phyloP scores from a whole-genome alignment of 1,140 invertebrate species.

The Papilio polyxenes region DNA sequence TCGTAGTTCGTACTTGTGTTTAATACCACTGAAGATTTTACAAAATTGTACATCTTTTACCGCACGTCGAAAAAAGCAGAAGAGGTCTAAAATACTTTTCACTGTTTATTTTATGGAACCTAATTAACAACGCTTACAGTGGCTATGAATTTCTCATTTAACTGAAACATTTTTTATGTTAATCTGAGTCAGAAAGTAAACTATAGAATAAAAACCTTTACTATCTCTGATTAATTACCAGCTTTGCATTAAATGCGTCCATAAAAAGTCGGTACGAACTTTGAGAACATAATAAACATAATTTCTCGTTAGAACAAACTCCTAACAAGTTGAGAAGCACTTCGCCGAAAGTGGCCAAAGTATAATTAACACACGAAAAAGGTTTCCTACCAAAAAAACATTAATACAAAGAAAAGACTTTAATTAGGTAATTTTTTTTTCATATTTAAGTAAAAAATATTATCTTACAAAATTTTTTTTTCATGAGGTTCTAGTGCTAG shows the following conservation, averaged over 20 bases:
- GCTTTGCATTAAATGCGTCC: neutral
- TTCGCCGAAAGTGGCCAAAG: neutral
- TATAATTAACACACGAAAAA: slow-evolving; percentile 7
- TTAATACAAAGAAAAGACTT: slow-evolving; percentile 5
- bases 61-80: no score
- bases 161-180: no score
- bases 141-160: no score
- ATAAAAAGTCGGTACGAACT: neutral
- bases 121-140: no score
- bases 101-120: no score
- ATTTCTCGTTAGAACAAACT: slow-evolving; percentile 21
- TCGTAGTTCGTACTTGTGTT: no score
- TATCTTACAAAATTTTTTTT: neutral
- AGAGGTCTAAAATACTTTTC: no score
- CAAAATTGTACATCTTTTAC: no score
- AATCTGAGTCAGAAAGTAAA: neutral
- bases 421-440: neutral
- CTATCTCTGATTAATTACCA: neutral
- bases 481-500: no score
- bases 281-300: slow-evolving; percentile 18
- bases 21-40: no score
- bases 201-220: neutral
- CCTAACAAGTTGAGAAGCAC: slow-evolving; percentile 1
- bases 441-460: neutral
- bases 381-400: slow-evolving; percentile 19